Base-by-base conservation (phyloP, 2,888 invertebrate genomes). In the Tenthredo notha region DNA sequence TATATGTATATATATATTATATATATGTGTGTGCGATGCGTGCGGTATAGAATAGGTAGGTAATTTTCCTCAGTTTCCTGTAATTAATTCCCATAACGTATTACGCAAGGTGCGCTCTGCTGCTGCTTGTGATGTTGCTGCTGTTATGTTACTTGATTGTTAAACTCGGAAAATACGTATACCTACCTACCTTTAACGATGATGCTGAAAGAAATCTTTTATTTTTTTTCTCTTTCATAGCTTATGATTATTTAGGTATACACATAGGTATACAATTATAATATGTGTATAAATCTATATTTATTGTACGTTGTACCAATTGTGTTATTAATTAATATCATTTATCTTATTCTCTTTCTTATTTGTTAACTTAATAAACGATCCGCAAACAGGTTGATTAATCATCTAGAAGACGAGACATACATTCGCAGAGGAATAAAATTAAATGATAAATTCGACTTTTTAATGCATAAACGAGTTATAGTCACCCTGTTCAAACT, bases 11-110 rank as follows among this genome's bases (percentile, higher is more conserved):
- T 1, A 0, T 29, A 25, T 21, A 1, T 33, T 33, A 65, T 65
- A 33, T 0, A 0, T 65, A 65, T 21, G 1, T 67, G 12, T 18
- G 29, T 67, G 25, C 33, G 33, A 67, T 33, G 67, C 67, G 12
- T 33, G 67, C 25, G 67, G 67, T 18, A 18, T 15, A 29, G 12
- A 74, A 74, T 74, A 74, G 72, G 18, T 25, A 74, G 70, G 37
- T 74, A 74, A 61, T 80, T 80, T 80, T 61, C 61, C 61, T 21
- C 37, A 80, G 80, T 80, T 80, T 80, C 80, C 80, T 58, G 80
- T 61, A 61, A 80, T 80, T 80, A 80, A 80, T 80, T 80, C 61
- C 29, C 80, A 61, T 80, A 80, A 80, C 37, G 50, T 74, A 80
- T 80, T 80, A 37, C 78, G 78, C 61, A 61, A 61, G 37, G 37